Evolutionary conservation across 2,888 invertebrate genomes (phyloP).

Genomic region (Latheticus oryzae): DNA sequence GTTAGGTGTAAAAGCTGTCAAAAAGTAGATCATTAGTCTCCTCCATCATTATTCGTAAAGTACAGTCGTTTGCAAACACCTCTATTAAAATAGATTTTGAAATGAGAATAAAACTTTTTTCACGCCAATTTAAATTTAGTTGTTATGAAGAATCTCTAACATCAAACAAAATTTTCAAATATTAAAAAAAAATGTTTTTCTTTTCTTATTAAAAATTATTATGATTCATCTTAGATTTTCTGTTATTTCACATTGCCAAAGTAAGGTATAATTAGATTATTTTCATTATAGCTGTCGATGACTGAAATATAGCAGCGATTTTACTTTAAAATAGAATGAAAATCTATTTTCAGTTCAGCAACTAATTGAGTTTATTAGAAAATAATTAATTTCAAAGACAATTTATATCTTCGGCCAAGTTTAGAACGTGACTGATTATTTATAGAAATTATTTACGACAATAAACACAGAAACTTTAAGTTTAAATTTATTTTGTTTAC

Average conservation of each 20-base stretch:
- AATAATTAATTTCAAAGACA: conserved; percentile 4
- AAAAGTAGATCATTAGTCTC: conserved; percentile 44
- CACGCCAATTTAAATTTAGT: no score
- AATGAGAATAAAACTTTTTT: conserved; percentile 13
- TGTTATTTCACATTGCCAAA: conserved; percentile 16
- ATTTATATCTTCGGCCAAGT: conserved; percentile 1
- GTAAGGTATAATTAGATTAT: conserved; percentile 31
- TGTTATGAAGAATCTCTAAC: no score
- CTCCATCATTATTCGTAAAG: conserved; percentile 38
- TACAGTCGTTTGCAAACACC: conserved; percentile 26
- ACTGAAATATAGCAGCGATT: conserved; percentile 30
- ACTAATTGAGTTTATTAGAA: neutral
- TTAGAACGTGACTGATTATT: conserved; percentile 5
- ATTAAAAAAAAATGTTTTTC: no score
- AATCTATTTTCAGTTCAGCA: conserved; percentile 7
- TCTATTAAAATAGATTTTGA: conserved; percentile 30
- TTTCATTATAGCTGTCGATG: conserved; percentile 27
- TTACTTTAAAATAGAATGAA: conserved; percentile 14
- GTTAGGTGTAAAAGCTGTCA: conserved; percentile 45
- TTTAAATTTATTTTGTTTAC: no score
- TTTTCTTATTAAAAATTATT: no score
- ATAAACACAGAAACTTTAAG: no score
- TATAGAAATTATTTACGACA: conserved; percentile 10
- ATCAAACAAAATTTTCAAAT: no score
- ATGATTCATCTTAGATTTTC: no score